Conservation (phyloP, 2,113 vertebrate species). For the Orthonyx spaldingii region DNA sequence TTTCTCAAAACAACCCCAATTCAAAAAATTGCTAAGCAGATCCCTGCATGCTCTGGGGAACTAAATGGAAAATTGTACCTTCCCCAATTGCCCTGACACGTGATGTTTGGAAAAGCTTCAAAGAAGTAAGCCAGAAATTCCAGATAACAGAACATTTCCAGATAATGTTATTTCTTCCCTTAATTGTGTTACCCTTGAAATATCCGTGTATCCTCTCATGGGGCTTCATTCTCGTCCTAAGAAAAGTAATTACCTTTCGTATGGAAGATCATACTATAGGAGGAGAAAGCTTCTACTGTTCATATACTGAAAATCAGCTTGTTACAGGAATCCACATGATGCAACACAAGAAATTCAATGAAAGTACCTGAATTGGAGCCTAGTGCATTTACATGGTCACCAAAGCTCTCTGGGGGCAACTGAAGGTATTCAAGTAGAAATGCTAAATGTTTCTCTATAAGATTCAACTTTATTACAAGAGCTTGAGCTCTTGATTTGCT, state of each 20-base stretch:
- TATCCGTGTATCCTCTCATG: background rate
- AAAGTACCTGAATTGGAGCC: background rate
- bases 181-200: slow-evolving; percentile 10
- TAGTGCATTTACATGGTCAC: background rate
- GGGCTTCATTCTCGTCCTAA: background rate
- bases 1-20: background rate
- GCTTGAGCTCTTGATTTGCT: background rate
- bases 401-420: background rate
- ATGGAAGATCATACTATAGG: background rate
- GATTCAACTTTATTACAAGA: background rate
- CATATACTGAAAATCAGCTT: background rate
- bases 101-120: background rate
- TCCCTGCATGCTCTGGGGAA: background rate
- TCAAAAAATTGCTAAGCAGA: background rate
- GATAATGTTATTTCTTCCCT: slow-evolving; percentile 40
- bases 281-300: background rate
- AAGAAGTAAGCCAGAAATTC: slow-evolving; percentile 19
- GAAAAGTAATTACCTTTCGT: background rate
- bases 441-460: background rate
- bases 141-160: slow-evolving; percentile 14
- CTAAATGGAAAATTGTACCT: background rate
- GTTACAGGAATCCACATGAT: background rate
- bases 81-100: background rate
- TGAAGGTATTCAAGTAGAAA: background rate
- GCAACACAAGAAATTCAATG: background rate